phyloP scores from a whole-genome alignment of 2,797 vertebrate species.

The Coluber constrictor region DNA sequence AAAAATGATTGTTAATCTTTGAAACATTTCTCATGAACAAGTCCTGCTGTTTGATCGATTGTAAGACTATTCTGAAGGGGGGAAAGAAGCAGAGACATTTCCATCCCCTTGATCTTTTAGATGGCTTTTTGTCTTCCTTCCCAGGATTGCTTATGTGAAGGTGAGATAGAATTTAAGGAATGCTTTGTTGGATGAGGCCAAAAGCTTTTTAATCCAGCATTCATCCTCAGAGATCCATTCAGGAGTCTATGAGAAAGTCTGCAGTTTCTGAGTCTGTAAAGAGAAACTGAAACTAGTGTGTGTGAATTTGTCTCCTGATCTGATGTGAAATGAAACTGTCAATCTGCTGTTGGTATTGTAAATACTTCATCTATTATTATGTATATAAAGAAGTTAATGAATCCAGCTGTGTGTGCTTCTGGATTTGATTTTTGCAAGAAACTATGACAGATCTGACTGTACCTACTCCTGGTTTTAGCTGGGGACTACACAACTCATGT shows the following conservation, averaged over 20 bases:
- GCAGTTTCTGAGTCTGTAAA: too few species aligned
- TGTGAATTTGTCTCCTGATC: too few species aligned
- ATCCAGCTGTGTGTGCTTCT: too few species aligned
- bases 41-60: not conserved
- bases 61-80: too few species aligned
- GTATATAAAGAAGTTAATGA: too few species aligned
- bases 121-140: not conserved
- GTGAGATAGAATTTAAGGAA: not conserved
- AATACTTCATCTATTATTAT: too few species aligned
- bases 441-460: not conserved
- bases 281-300: too few species aligned
- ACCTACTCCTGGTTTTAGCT: not conserved
- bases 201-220: not conserved
- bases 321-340: not conserved
- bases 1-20: not conserved
- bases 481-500: not conserved
- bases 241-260: not conserved
- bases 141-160: not conserved
- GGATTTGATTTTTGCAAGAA: too few species aligned
- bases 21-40: not conserved
- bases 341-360: too few species aligned
- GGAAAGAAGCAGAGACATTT: not conserved
- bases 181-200: not conserved
- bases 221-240: not conserved
- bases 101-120: not conserved